Evolutionary conservation across 2,113 vertebrate genomes (phyloP), one percentile per base, ranked within the genome.

Genomic region (Onychorhynchus coronatus): DNA sequence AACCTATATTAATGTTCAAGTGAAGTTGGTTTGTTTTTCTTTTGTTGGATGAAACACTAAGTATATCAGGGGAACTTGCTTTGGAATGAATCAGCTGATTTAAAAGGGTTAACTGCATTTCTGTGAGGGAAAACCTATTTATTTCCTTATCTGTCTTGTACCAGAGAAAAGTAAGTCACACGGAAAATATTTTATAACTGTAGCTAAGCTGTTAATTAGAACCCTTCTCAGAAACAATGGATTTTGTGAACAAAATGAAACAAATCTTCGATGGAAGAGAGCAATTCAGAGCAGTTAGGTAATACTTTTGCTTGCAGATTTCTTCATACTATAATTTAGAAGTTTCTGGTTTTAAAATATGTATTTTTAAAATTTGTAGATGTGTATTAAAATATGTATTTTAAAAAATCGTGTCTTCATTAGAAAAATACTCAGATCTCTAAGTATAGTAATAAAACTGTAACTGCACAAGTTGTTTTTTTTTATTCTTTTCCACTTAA

Each of bases 131-230:
- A 72, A 67, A 83, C 75, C 65, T 93, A 50, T 96, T 92, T 95
- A 68, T 92, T 95, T 96, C 46, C 67, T 93, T 85, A 92, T 96
- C 89, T 95, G 41, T 86, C 89, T 84, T 91, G 56, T 78, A 90
- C 88, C 76, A 95, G 91, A 68, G 81, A 73, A 77, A 75, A 81
- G 27, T 81, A 94, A 91, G 56, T 94, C 78, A 2, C 58, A 55
- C 73, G 73, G 73, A 93, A 96, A 95, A 81, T 67, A 75, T 92
- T 96, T 92, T 84, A 44, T 90, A 82, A 88, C 74, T 91, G 30
- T 70, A 77, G 74, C 85, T 91, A 75, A 91, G 80, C 88, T 88
- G 66, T 92, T 95, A 85, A 93, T 89, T 96, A 92, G 80, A 95
- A 68, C 31, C 31, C 58, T 88, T 93, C 58, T 79, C 76, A 81